phyloP scores from a whole-genome alignment of 1,140 invertebrate species.

The Sycophaga agraensis region DNA sequence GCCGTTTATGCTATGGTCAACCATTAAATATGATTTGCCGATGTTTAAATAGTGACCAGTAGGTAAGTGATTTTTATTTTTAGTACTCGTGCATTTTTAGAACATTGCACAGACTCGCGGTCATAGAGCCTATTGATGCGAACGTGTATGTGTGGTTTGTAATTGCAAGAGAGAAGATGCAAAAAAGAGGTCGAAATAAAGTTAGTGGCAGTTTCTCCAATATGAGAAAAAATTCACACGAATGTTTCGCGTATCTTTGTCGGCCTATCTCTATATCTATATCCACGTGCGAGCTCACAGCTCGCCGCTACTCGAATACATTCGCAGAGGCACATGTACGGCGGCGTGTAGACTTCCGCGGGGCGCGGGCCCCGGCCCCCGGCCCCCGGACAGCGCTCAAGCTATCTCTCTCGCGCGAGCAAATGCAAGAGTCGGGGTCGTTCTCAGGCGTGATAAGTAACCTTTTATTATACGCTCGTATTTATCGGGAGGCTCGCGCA shows the following conservation, averaged over 20 bases:
- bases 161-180: background rate
- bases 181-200: background rate
- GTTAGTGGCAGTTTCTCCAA: no score
- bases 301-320: background rate
- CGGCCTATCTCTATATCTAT: background rate
- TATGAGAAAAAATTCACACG: slow-evolving; percentile 33
- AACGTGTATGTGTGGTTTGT: background rate
- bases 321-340: background rate
- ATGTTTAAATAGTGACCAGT: no score
- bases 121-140: no score
- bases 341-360: slow-evolving; percentile 1
- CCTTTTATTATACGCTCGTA: slow-evolving; percentile 22
- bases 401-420: background rate
- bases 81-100: no score
- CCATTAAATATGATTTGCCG: no score
- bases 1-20: no score
- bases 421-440: no score
- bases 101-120: no score
- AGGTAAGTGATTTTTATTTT: no score
- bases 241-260: slow-evolving; percentile 12
- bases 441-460: slow-evolving; percentile 30
- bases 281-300: background rate
- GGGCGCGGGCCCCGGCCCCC: slow-evolving; percentile 1
- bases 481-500: slow-evolving; percentile 27
- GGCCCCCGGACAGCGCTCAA: slow-evolving; percentile 22